A percentile compares a stretch with the other conserved stretches of the same genome.
Evolutionary conservation across 2,113 vertebrate genomes (phyloP).

Genomic region (Rhabdornis inornatus): DNA sequence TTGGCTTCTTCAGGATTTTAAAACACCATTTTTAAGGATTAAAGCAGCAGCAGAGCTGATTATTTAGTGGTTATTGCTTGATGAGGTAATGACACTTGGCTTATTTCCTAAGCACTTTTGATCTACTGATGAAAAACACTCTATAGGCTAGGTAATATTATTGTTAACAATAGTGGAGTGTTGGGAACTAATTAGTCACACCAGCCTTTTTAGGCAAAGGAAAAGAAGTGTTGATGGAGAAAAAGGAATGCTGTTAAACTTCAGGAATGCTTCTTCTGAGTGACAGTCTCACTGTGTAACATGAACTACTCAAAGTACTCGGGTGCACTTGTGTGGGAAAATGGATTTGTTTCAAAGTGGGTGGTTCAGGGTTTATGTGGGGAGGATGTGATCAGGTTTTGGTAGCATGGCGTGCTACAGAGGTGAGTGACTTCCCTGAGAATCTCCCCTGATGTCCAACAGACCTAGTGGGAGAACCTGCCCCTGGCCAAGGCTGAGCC

Average conservation of each 20-base stretch:
- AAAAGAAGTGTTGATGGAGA: neutral
- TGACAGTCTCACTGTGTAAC: neutral
- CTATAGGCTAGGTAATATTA: neutral
- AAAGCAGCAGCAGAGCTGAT: constrained; percentile 6
- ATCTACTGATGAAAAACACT: constrained; percentile 35
- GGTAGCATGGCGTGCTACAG: accelerated
- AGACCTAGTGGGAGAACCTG: neutral
- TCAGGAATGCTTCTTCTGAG: neutral
- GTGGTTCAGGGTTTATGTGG: neutral
- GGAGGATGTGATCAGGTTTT: neutral
- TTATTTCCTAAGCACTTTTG: constrained; percentile 15
- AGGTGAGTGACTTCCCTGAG: neutral
- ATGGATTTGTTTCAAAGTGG: constrained; percentile 14
- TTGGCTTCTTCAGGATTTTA: constrained; percentile 34
- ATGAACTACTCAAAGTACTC: neutral
- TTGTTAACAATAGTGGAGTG: constrained; percentile 11
- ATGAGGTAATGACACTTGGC: constrained; percentile 31
- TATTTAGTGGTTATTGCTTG: constrained; percentile 21
- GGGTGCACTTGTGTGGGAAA: neutral
- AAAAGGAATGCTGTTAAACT: neutral
- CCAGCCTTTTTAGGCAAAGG: neutral
- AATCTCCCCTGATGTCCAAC: neutral
- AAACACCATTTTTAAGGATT: constrained; percentile 48
- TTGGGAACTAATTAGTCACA: constrained; percentile 29
- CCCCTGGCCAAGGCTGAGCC: accelerated